Percentiles rank a stretch among this genome's conserved stretches.
Conservation (phyloP, 2,113 vertebrate species). For the Bubo blakistoni region DNA sequence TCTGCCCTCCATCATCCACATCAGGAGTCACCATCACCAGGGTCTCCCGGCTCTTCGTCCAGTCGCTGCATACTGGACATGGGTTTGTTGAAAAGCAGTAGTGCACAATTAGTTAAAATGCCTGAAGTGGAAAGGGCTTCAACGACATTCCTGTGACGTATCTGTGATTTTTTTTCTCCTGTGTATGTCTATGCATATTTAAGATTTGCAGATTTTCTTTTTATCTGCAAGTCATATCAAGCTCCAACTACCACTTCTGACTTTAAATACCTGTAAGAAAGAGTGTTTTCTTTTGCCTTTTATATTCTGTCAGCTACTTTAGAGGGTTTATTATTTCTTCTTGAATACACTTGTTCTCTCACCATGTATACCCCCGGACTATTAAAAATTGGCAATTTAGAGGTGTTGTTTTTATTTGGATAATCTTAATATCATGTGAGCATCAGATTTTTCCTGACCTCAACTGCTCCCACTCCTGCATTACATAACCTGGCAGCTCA, state of each 20-base stretch:
- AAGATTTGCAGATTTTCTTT: neutral
- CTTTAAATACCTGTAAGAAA: neutral
- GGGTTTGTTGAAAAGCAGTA: neutral
- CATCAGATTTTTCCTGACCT: neutral
- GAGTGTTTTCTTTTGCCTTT: neutral
- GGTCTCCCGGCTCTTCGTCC: neutral
- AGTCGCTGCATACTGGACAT: rapidly evolving
- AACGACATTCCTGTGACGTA: neutral
- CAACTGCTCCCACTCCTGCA: neutral
- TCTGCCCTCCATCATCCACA: neutral
- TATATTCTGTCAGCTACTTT: neutral
- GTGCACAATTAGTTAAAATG: neutral
- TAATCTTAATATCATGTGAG: neutral
- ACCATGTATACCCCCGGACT: neutral
- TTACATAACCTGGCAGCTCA: neutral
- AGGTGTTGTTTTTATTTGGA: neutral
- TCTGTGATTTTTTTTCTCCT: neutral
- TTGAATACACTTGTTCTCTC: neutral
- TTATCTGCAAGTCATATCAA: neutral
- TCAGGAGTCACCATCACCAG: neutral
- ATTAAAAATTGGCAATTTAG: neutral
- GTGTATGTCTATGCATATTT: neutral
- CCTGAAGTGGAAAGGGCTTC: neutral
- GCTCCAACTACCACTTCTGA: neutral
- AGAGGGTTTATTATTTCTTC: neutral